These are phyloP conservation scores for Neolamprologus tretocephalus DNA, from an alignment of 2,113 vertebrate species.

Conservation along the genomic window DNA sequence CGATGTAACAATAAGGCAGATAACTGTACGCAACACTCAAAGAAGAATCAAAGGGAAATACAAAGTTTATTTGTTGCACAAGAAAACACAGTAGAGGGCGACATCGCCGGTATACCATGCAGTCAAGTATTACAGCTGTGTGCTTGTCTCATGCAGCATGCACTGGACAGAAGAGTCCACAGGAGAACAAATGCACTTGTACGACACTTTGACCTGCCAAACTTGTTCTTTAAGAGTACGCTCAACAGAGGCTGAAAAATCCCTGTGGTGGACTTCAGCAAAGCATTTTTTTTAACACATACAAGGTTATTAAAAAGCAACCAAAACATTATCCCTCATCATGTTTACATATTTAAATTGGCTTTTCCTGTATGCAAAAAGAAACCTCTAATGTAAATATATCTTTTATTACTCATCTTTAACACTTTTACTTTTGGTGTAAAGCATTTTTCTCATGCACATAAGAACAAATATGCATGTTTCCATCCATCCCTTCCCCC, in stretches of 20 bases:
- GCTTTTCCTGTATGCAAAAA: neutral
- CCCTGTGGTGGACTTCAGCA: neutral
- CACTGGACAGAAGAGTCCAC: slow-evolving; percentile 54
- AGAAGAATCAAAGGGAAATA: slow-evolving; percentile 42
- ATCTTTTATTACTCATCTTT: neutral
- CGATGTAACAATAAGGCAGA: neutral
- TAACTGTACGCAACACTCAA: neutral
- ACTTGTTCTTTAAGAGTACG: neutral
- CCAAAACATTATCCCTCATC: neutral
- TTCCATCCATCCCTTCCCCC: neutral
- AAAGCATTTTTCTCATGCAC: neutral
- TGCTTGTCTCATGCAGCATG: slow-evolving; percentile 72
- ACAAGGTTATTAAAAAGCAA: neutral
- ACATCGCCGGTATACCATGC: slow-evolving; percentile 58
- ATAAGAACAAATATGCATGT: neutral
- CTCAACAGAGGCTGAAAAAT: slow-evolving; percentile 1
- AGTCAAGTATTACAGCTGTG: slow-evolving; percentile 57
- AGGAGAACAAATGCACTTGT: slow-evolving; percentile 47
- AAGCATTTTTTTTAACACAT: neutral
- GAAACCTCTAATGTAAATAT: neutral
- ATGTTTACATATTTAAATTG: neutral
- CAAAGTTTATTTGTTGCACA: slow-evolving; percentile 62
- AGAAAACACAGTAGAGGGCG: slow-evolving; percentile 58
- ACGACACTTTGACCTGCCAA: slow-evolving; percentile 23
- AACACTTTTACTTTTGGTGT: neutral